These are phyloP conservation scores for Oligia latruncula DNA, from an alignment of 2,888 invertebrate genomes.

Conservation along the genomic window DNA sequence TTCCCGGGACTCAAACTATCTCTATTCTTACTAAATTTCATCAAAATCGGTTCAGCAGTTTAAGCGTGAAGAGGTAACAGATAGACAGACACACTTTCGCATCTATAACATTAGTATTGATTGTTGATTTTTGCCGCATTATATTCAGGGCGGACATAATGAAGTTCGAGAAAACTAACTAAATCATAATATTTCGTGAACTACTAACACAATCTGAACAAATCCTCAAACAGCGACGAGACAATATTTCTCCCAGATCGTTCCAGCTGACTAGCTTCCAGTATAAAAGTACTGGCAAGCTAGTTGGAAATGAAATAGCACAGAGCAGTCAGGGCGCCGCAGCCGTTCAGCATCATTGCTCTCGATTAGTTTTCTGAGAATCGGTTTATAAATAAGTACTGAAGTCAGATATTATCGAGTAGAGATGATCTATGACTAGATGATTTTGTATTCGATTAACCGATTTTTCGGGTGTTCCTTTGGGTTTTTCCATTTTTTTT, in stretches of 20 bases:
- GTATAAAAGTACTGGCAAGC: slow-evolving; percentile 27
- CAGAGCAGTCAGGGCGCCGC: slow-evolving; percentile 16
- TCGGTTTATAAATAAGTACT: not conserved
- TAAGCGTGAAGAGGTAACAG: too few relatives aligned
- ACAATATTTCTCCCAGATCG: slow-evolving; percentile 33
- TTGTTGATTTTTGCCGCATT: not conserved
- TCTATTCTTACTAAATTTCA: too few relatives aligned
- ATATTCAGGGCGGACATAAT: not conserved
- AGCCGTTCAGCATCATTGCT: slow-evolving; percentile 30
- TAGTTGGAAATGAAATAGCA: slow-evolving; percentile 42
- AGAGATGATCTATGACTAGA: not conserved
- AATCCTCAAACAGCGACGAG: slow-evolving; percentile 2
- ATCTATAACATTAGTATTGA: too few relatives aligned
- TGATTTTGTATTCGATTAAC: not conserved
- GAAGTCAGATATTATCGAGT: not conserved
- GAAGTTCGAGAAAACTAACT: not conserved
- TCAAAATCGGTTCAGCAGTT: too few relatives aligned
- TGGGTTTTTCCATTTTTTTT: too few relatives aligned
- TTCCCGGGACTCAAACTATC: too few relatives aligned
- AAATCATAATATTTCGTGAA: not conserved
- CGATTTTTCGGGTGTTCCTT: not conserved
- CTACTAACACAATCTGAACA: slow-evolving; percentile 16
- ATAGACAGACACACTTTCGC: too few relatives aligned
- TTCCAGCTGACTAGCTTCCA: slow-evolving; percentile 47
- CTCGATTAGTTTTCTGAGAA: slow-evolving; percentile 22